Percentiles rank a stretch among this genome's conserved stretches.
phyloP scores from a whole-genome alignment of 1,140 invertebrate genomes.

The Scaptomyza montana region DNA sequence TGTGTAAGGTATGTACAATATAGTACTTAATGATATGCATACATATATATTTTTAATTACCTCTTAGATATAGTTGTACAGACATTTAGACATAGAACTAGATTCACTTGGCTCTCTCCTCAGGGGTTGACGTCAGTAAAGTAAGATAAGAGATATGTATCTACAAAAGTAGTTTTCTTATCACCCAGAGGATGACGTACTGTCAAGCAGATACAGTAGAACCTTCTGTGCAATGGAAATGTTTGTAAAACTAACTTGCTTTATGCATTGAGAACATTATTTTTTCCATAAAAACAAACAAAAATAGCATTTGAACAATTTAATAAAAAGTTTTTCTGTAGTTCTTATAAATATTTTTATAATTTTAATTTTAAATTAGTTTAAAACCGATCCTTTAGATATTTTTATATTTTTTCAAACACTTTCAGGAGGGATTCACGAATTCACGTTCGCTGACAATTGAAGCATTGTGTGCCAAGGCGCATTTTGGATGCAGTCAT shows the following conservation, averaged over 20 bases:
- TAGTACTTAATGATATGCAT: background rate
- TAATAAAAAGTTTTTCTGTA: no score
- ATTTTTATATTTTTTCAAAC: background rate
- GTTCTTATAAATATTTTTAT: no score
- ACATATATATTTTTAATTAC: background rate
- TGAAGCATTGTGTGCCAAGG: constrained; percentile 78
- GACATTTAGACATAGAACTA: background rate
- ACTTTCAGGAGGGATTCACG: constrained; percentile 69
- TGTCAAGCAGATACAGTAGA: constrained; percentile 4
- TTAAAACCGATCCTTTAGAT: no score
- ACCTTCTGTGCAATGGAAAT: background rate
- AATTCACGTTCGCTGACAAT: constrained; percentile 75
- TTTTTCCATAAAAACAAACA: no score
- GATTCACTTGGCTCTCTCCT: background rate
- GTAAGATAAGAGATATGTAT: constrained; percentile 32
- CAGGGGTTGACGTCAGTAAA: constrained; percentile 25
- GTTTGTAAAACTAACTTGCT: background rate
- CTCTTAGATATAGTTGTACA: no score
- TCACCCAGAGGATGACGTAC: constrained; percentile 21
- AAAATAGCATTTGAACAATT: no score
- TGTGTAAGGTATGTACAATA: constrained; percentile 68
- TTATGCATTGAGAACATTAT: no score
- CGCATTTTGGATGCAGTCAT: constrained; percentile 77
- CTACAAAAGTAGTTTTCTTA: constrained; percentile 5
- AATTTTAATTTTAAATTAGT: no score